Percentiles rank a stretch among this genome's conserved stretches.
Conservation (phyloP, 2,888 invertebrate genomes). For the Notodonta ziczac region DNA sequence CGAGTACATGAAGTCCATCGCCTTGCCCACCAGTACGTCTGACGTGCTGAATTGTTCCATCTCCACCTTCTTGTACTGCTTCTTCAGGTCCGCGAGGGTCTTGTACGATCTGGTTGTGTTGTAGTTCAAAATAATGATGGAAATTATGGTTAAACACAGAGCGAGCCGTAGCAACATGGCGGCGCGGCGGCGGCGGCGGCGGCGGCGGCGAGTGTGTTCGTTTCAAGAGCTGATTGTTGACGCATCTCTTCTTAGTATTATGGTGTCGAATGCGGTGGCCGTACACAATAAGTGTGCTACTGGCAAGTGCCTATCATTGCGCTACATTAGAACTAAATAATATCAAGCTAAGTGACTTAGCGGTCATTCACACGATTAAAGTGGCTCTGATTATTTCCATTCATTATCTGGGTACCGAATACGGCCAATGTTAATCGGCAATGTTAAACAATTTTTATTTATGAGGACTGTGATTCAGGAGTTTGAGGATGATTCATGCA, state of each 20-base stretch:
- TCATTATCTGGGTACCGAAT: no score
- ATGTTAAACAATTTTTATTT: no score
- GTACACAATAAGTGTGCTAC: not conserved
- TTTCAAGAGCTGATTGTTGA: not conserved
- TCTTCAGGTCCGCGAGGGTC: slow-evolving; percentile 51
- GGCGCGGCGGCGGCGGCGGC: not conserved
- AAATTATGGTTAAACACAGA: not conserved
- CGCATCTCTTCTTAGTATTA: not conserved
- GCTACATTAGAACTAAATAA: no score
- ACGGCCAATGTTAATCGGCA: no score
- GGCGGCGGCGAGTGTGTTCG: not conserved
- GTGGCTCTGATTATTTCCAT: no score
- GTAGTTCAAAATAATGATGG: slow-evolving; percentile 19
- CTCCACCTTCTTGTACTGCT: slow-evolving; percentile 46
- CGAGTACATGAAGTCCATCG: slow-evolving; percentile 72
- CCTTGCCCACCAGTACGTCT: slow-evolving; percentile 64
- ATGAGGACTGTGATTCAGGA: no score
- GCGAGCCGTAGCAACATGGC: slow-evolving; percentile 1
- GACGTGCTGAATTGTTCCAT: slow-evolving; percentile 51
- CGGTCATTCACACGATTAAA: no score
- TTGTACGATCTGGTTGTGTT: slow-evolving; percentile 52
- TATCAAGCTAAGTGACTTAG: no score
- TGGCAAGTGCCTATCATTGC: not conserved
- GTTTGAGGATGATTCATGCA: no score
- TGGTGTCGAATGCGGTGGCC: not conserved